Evolutionary conservation across 2,888 invertebrate genomes (phyloP).

Genomic region (Busseola fusca): DNA sequence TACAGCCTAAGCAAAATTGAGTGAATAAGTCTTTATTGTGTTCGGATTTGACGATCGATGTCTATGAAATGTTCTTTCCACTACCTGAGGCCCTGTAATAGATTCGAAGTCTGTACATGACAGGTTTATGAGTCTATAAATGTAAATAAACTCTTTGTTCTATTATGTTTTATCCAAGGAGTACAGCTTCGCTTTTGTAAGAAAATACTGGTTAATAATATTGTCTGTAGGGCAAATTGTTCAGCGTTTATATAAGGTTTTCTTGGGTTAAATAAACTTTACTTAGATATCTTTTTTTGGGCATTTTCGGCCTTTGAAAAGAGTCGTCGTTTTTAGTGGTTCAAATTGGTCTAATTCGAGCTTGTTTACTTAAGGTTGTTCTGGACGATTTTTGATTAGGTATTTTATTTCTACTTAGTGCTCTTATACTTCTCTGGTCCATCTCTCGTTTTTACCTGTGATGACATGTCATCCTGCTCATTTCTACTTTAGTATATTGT

Average conservation of each 20-base stretch:
- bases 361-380: slow-evolving; percentile 9
- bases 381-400: slow-evolving; percentile 1
- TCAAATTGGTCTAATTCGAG: slow-evolving; percentile 10
- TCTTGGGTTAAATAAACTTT: slow-evolving; percentile 22
- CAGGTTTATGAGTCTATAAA: slow-evolving; percentile 18
- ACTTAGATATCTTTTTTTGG: slow-evolving; percentile 12
- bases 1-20: slow-evolving; percentile 28
- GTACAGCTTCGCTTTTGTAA: slow-evolving; percentile 34
- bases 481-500: too few relatives aligned
- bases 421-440: too few relatives aligned
- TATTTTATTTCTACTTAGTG: background rate
- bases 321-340: background rate
- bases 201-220: slow-evolving; percentile 31
- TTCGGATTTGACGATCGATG: slow-evolving; percentile 53
- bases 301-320: background rate
- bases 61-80: slow-evolving; percentile 52
- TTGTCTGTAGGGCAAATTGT: slow-evolving; percentile 27
- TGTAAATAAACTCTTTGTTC: slow-evolving; percentile 37
- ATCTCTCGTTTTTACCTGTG: too few relatives aligned
- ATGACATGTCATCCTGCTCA: too few relatives aligned
- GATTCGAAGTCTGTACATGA: slow-evolving; percentile 22
- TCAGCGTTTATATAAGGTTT: slow-evolving; percentile 18
- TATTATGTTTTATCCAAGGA: slow-evolving; percentile 13
- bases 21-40: slow-evolving; percentile 27
- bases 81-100: slow-evolving; percentile 5